Evolutionary conservation across 2,113 vertebrate species (phyloP).

Genomic region (Formicarius rufipectus): DNA sequence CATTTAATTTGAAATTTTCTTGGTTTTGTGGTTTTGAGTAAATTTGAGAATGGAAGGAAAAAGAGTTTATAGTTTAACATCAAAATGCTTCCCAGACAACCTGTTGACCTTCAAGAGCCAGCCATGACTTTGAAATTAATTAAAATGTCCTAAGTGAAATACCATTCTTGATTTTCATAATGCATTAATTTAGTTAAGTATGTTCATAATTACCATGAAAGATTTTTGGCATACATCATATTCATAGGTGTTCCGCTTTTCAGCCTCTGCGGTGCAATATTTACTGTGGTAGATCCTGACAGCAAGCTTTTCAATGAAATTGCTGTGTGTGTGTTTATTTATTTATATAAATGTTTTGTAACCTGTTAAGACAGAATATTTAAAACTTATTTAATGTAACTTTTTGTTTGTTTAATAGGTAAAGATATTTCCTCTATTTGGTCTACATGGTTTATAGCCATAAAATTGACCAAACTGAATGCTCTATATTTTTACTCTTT

Average conservation of each 20-base stretch:
- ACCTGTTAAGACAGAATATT: background rate
- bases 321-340: background rate
- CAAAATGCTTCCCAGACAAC: background rate
- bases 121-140: background rate
- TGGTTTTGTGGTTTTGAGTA: background rate
- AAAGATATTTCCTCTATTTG: background rate
- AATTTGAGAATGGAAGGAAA: background rate
- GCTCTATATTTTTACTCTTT: background rate
- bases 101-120: slow-evolving; percentile 9
- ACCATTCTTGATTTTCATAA: background rate
- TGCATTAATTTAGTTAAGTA: background rate
- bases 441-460: background rate
- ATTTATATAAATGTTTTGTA: background rate
- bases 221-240: background rate
- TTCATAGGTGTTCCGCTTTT: background rate
- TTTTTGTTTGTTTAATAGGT: background rate
- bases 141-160: background rate
- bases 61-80: background rate
- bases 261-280: background rate
- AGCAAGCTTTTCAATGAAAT: background rate
- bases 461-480: background rate
- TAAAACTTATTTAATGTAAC: background rate
- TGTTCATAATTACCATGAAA: background rate
- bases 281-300: background rate
- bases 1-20: background rate